phyloP scores from a whole-genome alignment of 2,888 invertebrate species.

The Odontothrips loti region DNA sequence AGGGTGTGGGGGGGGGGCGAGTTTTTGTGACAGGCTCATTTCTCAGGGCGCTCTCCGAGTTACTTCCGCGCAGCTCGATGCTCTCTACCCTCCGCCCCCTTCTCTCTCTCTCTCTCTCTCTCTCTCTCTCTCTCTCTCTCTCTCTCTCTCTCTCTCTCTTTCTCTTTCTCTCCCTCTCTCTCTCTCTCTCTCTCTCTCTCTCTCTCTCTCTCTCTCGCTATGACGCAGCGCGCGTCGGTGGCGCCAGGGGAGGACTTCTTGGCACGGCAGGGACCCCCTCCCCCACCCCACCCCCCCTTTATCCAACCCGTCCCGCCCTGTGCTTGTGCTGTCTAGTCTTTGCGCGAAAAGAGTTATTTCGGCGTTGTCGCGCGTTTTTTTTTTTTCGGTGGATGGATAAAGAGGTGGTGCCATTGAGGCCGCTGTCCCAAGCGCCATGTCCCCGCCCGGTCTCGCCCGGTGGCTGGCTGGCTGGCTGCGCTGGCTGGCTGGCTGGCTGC shows the following conservation, averaged over 20 bases:
- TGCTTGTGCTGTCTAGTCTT: constrained; percentile 6
- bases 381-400: too few species aligned
- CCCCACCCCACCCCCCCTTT: not conserved
- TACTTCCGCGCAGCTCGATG: not conserved
- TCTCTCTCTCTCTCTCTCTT: too few species aligned
- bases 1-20: not conserved
- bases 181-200: too few species aligned
- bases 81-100: not conserved
- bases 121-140: too few species aligned
- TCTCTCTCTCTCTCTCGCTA: too few species aligned
- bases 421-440: not conserved
- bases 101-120: not conserved
- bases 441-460: not conserved
- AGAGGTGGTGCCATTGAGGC: not conserved
- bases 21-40: constrained; percentile 26
- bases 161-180: too few species aligned
- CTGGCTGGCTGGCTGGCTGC: not conserved
- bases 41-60: not conserved
- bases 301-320: too few species aligned
- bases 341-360: too few species aligned
- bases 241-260: not conserved
- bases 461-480: not conserved
- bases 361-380: too few species aligned
- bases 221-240: too few species aligned
- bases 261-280: constrained; percentile 1